Conservation (phyloP, 2,888 invertebrate species). For the Chalcis sispes region DNA sequence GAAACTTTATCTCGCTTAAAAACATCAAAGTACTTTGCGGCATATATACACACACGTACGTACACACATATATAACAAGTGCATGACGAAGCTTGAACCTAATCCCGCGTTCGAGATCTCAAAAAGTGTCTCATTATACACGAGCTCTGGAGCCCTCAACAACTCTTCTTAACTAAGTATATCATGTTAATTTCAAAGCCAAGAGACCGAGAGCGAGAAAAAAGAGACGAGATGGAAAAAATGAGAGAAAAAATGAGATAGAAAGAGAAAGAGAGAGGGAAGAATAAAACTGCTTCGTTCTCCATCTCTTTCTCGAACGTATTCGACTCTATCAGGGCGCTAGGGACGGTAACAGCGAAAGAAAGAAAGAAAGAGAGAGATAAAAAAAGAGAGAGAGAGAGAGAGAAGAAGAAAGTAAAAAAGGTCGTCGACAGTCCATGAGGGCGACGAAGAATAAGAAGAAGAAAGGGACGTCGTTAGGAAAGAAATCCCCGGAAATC, state of each 20-base stretch:
- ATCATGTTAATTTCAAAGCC: constrained; percentile 52
- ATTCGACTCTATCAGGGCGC: neutral
- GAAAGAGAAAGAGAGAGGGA: neutral
- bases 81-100: constrained; percentile 12
- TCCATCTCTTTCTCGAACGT: neutral
- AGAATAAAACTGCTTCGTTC: neutral
- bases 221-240: constrained; percentile 7
- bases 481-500: constrained; percentile 52
- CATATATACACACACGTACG: too few relatives aligned
- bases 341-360: neutral
- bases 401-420: neutral
- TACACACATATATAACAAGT: too few relatives aligned
- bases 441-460: neutral
- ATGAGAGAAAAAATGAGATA: neutral
- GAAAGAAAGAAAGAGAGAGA: neutral
- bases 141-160: constrained; percentile 31
- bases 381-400: neutral
- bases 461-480: constrained; percentile 52
- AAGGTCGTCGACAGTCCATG: neutral
- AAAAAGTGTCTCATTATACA: constrained; percentile 48
- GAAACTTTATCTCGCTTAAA: too few relatives aligned
- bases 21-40: too few relatives aligned
- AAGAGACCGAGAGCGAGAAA: constrained; percentile 31
- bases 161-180: constrained; percentile 45
- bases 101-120: constrained; percentile 14